These are phyloP conservation scores for Apoda limacodes DNA, from an alignment of 2,888 invertebrate genomes.

Conservation along the genomic window DNA sequence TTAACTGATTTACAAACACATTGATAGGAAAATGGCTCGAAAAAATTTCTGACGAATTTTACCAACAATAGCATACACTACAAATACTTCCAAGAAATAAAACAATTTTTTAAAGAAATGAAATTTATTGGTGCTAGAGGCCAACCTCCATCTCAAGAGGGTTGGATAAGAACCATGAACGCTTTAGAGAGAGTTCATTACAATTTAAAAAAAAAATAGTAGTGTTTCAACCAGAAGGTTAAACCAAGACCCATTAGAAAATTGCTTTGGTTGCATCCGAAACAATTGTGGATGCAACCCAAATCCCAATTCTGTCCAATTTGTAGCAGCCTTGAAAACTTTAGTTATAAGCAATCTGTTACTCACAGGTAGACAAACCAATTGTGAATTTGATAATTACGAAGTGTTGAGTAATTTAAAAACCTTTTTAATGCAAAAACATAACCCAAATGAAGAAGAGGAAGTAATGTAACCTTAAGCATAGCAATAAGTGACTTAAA, in stretches of 20 bases:
- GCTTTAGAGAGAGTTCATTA: not conserved
- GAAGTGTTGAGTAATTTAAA: constrained; percentile 4
- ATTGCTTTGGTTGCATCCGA: constrained; percentile 10
- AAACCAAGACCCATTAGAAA: constrained; percentile 11
- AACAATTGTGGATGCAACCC: constrained; percentile 9
- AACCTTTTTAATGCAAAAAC: too few species aligned
- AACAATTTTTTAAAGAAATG: constrained; percentile 8
- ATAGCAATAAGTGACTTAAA: too few species aligned
- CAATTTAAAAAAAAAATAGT: constrained; percentile 3
- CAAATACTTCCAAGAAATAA: constrained; percentile 6
- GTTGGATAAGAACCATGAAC: constrained; percentile 10
- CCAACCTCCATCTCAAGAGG: constrained; percentile 6
- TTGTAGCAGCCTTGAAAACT: constrained; percentile 6
- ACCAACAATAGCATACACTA: constrained; percentile 10
- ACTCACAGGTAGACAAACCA: too few species aligned
- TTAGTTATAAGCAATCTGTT: too few species aligned
- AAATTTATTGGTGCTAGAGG: constrained; percentile 10
- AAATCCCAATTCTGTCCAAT: constrained; percentile 8
- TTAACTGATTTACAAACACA: too few species aligned
- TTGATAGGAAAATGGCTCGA: too few species aligned
- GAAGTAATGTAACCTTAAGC: too few species aligned
- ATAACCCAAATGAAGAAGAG: too few species aligned
- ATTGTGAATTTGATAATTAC: constrained; percentile 7
- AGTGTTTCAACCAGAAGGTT: constrained; percentile 4
- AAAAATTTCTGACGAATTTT: constrained; percentile 8